Evolutionary conservation across 2,797 vertebrate species (phyloP), one percentile per base, ranked within the genome.

Genomic region (Triplophysa yarkandensis): DNA sequence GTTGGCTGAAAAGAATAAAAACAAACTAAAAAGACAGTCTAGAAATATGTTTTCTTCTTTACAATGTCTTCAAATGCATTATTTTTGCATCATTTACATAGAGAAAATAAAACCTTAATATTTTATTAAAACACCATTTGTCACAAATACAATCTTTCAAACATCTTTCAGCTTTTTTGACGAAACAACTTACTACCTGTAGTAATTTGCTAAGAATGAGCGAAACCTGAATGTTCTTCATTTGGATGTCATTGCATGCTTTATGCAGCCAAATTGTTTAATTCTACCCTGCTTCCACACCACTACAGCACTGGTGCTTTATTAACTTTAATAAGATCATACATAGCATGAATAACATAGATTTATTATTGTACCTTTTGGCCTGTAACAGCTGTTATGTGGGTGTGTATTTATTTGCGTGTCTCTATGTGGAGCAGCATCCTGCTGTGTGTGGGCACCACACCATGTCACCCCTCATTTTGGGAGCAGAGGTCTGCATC

Each of bases 401-500:
- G 67, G 19, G 32, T 62, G 39, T 48, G 64, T 70, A 30, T 68
- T 16, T 63, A 36, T 50, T 23, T 68, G 71, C 70, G 60, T 50
- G 69, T 55, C 61, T 72, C 50, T 34, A 7, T 32, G 44, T 32
- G 57, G 41, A 25, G 28, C 10, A 23, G 28, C 1, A 34, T 19
- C 19, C 43, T 9, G 21, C 60, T 48, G 64, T 50, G 52, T 75
- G 67, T 68, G 8, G 58, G 39, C 55, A 48, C 5, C 69, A 50
- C 57, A 50, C 10, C 44, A 62, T 39, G 52, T 55, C 43, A 60
- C 25, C 23, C 76, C 57, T 32, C 64, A 55, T 61, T 65, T 64
- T 39, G 36, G 32, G 79, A 84, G 66, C 14, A 25, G 76, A 36
- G 46, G 79, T 81, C 72, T 77, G 78, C 73, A 81, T 71, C 78